Conservation (phyloP, 2,888 invertebrate genomes). For the Philaethria dido region DNA sequence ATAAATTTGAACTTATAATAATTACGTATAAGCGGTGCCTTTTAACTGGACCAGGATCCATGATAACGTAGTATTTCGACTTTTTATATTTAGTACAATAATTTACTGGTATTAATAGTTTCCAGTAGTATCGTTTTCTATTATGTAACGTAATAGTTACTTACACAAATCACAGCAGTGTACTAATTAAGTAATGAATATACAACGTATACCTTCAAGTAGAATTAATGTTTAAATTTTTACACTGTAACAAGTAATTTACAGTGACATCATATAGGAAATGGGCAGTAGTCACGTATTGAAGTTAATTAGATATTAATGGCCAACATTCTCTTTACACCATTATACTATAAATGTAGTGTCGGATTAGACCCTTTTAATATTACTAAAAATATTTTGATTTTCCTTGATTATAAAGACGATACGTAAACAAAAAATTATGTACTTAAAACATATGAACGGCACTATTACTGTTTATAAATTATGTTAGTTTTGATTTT, state of each 20-base stretch:
- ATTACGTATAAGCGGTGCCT: too few relatives aligned
- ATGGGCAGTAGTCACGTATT: slow-evolving; percentile 31
- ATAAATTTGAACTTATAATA: too few relatives aligned
- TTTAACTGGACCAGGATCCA: too few relatives aligned
- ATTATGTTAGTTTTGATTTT: too few relatives aligned
- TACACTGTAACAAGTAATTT: slow-evolving; percentile 10
- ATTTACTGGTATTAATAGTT: background rate
- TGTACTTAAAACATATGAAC: too few relatives aligned
- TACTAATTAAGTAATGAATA: slow-evolving; percentile 21
- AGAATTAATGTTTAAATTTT: slow-evolving; percentile 20
- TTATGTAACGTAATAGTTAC: background rate
- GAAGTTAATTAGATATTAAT: slow-evolving; percentile 41
- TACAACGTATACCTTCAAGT: slow-evolving; percentile 4
- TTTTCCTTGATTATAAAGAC: background rate
- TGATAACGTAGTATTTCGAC: background rate
- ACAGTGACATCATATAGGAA: slow-evolving; percentile 41
- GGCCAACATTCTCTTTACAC: slow-evolving; percentile 34
- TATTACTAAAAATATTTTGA: background rate
- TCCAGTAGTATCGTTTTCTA: background rate
- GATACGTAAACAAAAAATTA: too few relatives aligned
- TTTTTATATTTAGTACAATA: background rate
- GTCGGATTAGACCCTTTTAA: slow-evolving; percentile 11
- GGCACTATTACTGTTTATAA: too few relatives aligned
- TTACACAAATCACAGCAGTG: slow-evolving; percentile 3
- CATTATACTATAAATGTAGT: background rate